Evolutionary conservation across 1,140 invertebrate species (phyloP).

Genomic region (silkworm (Bombyx mori)): DNA sequence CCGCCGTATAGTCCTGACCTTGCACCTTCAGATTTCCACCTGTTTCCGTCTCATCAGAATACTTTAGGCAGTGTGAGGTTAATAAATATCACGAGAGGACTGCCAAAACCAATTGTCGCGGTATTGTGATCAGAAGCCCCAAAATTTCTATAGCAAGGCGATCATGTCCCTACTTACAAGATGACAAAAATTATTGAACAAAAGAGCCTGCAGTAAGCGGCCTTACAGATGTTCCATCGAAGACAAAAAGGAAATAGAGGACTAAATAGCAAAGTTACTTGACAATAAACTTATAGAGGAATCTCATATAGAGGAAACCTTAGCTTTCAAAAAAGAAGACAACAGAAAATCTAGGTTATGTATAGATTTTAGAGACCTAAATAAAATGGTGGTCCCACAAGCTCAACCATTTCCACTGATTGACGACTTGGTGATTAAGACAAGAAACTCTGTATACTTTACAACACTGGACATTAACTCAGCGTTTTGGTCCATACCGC

Average conservation of each 20-base stretch:
- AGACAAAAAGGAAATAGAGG: conserved; percentile 30
- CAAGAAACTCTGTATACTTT: conserved; percentile 19
- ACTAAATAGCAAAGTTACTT: conserved; percentile 30
- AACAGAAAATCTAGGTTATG: conserved; percentile 8
- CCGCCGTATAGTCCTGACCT: too few species aligned
- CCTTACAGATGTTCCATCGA: conserved; percentile 18
- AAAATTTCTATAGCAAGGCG: too few species aligned
- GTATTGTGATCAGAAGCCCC: too few species aligned
- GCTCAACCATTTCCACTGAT: conserved; percentile 7
- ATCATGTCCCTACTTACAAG: too few species aligned
- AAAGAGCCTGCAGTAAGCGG: conserved; percentile 30
- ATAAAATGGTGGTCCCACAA: conserved; percentile 30
- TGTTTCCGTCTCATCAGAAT: too few species aligned
- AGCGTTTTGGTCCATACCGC: conserved; percentile 37
- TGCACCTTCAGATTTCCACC: too few species aligned
- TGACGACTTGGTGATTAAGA: conserved; percentile 27
- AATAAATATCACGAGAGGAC: conserved; percentile 17
- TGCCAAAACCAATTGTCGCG: not conserved
- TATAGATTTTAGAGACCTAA: conserved; percentile 2
- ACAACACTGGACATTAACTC: conserved; percentile 33
- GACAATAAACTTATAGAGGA: conserved; percentile 20
- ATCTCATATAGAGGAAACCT: too few species aligned
- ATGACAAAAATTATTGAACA: not conserved
- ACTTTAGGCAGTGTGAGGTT: not conserved
- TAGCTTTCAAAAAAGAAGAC: conserved; percentile 39